Conservation (phyloP, 2,888 invertebrate genomes). For the Macroteleia sp. region DNA sequence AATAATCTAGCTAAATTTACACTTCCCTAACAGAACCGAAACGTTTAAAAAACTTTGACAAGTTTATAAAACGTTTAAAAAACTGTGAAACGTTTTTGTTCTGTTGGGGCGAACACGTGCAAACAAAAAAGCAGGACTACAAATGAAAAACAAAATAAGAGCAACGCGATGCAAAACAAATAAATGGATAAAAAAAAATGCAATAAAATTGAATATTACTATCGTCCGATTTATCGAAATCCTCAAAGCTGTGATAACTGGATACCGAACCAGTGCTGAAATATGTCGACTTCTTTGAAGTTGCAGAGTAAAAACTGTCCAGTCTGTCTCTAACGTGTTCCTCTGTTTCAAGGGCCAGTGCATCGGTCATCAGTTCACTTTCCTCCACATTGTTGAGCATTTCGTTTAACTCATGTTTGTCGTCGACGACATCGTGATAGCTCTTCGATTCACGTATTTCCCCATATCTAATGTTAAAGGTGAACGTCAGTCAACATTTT, state of each 20-base stretch:
- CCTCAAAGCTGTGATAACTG: conserved; percentile 90
- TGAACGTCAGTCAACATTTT: neutral
- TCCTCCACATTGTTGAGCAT: conserved; percentile 71
- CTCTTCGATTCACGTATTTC: conserved; percentile 77
- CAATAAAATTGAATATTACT: conserved; percentile 75
- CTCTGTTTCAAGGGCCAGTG: conserved; percentile 85
- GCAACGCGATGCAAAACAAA: conserved; percentile 2
- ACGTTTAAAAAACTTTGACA: too few relatives aligned
- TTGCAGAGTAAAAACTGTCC: conserved; percentile 93
- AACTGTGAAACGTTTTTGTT: too few relatives aligned
- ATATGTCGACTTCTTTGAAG: conserved; percentile 91
- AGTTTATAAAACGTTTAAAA: too few relatives aligned
- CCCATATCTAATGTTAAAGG: conserved; percentile 33
- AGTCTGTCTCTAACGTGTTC: conserved; percentile 86
- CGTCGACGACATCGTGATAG: conserved; percentile 77
- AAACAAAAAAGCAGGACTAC: too few relatives aligned
- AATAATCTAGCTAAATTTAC: too few relatives aligned
- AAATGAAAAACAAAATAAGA: conserved; percentile 2
- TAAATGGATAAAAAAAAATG: neutral
- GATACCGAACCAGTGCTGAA: conserved; percentile 89
- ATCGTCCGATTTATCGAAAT: conserved; percentile 83
- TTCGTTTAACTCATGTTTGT: conserved; percentile 68
- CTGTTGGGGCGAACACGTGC: too few relatives aligned
- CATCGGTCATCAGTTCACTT: conserved; percentile 76
- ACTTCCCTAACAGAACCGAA: too few relatives aligned